Evolutionary conservation across 2,888 invertebrate genomes (phyloP).

Genomic region (Miltochrista miniata): DNA sequence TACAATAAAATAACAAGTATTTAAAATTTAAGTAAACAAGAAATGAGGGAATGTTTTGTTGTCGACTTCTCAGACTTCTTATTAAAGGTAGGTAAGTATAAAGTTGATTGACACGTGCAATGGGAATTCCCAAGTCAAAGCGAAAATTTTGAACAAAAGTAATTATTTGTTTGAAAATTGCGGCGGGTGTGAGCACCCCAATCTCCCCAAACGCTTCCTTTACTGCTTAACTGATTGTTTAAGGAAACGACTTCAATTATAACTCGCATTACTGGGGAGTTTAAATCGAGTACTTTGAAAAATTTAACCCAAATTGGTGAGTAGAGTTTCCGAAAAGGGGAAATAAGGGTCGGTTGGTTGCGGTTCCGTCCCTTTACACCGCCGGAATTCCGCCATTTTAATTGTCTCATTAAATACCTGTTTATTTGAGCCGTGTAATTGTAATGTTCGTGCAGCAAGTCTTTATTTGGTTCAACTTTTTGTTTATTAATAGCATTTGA

Average conservation of each 20-base stretch:
- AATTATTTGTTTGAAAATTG: slow-evolving; percentile 64
- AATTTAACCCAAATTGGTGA: slow-evolving; percentile 40
- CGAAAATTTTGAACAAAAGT: slow-evolving; percentile 56
- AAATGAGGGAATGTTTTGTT: no score
- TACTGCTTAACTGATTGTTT: slow-evolving; percentile 64
- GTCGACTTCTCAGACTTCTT: no score
- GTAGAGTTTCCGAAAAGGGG: slow-evolving; percentile 39
- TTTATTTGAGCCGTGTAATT: slow-evolving; percentile 49
- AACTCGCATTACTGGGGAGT: slow-evolving; percentile 42
- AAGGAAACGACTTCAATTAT: slow-evolving; percentile 65
- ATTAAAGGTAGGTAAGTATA: no score
- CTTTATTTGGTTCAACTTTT: no score
- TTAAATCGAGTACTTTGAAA: slow-evolving; percentile 46
- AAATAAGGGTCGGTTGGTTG: slow-evolving; percentile 44
- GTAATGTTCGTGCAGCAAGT: slow-evolving; percentile 18
- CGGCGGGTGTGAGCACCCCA: slow-evolving; percentile 37
- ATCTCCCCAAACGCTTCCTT: slow-evolving; percentile 36
- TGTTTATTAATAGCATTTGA: no score
- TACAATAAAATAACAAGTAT: no score
- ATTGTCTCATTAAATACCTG: slow-evolving; percentile 59
- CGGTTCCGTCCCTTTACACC: slow-evolving; percentile 48
- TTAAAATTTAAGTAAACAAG: no score
- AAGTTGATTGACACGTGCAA: slow-evolving; percentile 47
- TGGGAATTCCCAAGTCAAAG: slow-evolving; percentile 43
- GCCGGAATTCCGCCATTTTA: slow-evolving; percentile 53